phyloP scores from a whole-genome alignment of 1,140 invertebrate genomes.

The Drosophila truncata region DNA sequence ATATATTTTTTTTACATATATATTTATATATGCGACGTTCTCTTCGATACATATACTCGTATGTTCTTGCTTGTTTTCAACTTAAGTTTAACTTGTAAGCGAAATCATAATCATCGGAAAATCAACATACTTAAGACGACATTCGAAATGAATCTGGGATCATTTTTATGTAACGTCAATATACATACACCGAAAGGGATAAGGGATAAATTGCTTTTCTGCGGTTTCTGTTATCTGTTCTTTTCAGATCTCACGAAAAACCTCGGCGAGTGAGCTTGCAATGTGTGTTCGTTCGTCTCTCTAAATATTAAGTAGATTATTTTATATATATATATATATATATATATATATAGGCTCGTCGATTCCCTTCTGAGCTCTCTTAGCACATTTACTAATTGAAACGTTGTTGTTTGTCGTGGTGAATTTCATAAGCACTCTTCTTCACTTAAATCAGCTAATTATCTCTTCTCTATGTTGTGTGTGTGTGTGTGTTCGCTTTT shows the following conservation, averaged over 20 bases:
- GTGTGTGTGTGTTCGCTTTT: conserved; percentile 27
- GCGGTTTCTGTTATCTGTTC: conserved; percentile 13
- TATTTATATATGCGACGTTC: conserved; percentile 28
- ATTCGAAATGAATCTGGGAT: conserved; percentile 55
- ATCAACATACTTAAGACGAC: conserved; percentile 66
- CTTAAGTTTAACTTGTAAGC: conserved; percentile 74
- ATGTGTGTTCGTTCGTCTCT: conserved; percentile 35
- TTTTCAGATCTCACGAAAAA: conserved; percentile 47
- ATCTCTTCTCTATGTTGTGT: conserved; percentile 39
- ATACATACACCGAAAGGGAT: conserved; percentile 49
- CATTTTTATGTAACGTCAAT: conserved; percentile 45
- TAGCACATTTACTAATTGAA: conserved; percentile 83
- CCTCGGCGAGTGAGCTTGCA: conserved; percentile 77
- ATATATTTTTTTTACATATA: conserved; percentile 35
- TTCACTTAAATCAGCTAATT: conserved; percentile 72
- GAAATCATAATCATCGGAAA: conserved; percentile 55
- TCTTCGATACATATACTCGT: conserved; percentile 38
- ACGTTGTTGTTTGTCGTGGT: conserved; percentile 71
- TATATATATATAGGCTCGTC: conserved; percentile 38
- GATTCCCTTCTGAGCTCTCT: conserved; percentile 39
- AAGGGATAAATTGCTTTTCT: conserved; percentile 40
- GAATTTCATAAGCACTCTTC: conserved; percentile 71
- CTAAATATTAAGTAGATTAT: conserved; percentile 64
- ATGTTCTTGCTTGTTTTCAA: conserved; percentile 49
- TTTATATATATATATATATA: conserved; percentile 33